phyloP scores from a whole-genome alignment of 37 sponge, comb jelly and placozoan genomes.

The Ephydatia muelleri region DNA sequence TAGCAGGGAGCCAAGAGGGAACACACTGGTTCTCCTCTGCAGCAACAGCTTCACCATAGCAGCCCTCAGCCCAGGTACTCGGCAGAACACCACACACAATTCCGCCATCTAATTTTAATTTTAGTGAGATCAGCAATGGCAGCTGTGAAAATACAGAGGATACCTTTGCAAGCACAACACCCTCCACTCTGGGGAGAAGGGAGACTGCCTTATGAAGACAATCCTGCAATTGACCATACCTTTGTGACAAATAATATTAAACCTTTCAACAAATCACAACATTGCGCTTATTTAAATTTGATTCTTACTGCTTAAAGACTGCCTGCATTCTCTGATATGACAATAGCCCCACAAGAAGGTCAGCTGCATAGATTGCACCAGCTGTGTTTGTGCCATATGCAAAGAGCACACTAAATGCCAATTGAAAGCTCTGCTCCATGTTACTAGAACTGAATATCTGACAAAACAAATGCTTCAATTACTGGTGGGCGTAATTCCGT shows the following conservation, averaged over 20 bases:
- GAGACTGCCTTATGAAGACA: background rate
- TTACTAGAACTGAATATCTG: slow-evolving; percentile 39
- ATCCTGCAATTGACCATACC: background rate
- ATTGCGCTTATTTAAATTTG: background rate
- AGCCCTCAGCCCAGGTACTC: background rate
- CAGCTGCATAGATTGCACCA: slow-evolving; percentile 5
- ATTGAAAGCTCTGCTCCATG: slow-evolving; percentile 47
- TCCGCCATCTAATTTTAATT: background rate
- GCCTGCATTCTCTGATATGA: slow-evolving; percentile 14
- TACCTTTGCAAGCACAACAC: background rate
- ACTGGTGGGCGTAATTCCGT: background rate
- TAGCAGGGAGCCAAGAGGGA: background rate
- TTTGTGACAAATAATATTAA: background rate
- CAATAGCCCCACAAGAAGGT: slow-evolving; percentile 6
- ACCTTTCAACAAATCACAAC: background rate
- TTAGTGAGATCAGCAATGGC: background rate
- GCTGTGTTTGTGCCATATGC: background rate
- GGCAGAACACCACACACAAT: background rate
- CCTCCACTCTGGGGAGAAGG: slow-evolving; percentile 2
- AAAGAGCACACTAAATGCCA: slow-evolving; percentile 31
- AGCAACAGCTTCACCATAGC: background rate
- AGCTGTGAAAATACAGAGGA: background rate
- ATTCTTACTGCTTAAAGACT: slow-evolving; percentile 5
- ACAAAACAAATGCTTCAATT: background rate
- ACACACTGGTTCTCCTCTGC: background rate